Base-by-base conservation (phyloP, 2,888 invertebrate species). In the Campoletis raptor region DNA sequence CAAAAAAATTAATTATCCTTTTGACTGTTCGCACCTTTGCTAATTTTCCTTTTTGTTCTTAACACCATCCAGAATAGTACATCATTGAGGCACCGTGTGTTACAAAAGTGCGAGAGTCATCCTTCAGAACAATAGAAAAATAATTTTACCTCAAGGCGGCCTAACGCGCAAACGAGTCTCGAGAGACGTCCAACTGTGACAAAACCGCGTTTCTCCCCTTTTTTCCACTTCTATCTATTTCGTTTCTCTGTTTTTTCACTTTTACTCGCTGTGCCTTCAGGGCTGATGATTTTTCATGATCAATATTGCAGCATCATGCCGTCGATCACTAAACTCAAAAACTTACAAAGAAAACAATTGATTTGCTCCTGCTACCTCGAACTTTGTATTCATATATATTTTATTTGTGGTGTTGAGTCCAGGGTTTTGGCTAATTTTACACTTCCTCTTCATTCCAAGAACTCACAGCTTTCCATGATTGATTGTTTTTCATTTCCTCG, bases 401-500 rank as follows among this genome's bases (percentile, higher is more conserved):
- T 36, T 30, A 18, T 74, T 73, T 42, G 66, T 40, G 42, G 72
- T 52, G 73, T 66, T 24, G 74, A 40, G 21, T 30, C 74, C 15
- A 88, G 87, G 90, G 92, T 90, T 92, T 92, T 91, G 90, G 91
- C 91, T 92, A 91, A 92, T 93, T 92, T 92, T 90, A 90, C 91
- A 90, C 90, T 89, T 89, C 90, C 89, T 91, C 83, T 88, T 73
- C 85, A 90, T 92, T 91, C 91, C 85, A 37, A 79, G 90, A 92
- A 90, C 45, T 42, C 57, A 36, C 77, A 72, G 64, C 80, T 78
- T 73, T 72, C 70, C 72, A 64, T 82, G 87, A 87, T 87, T 85
- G 77, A 86, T 88, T 87, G 86, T 85, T 82, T 79, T 48, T 76
- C 66, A 37, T 82, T 79, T 61, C 42, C 37, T 74, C 21, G 12